Evolutionary conservation across 2,113 vertebrate genomes (phyloP).

Genomic region (Passer montanus): DNA sequence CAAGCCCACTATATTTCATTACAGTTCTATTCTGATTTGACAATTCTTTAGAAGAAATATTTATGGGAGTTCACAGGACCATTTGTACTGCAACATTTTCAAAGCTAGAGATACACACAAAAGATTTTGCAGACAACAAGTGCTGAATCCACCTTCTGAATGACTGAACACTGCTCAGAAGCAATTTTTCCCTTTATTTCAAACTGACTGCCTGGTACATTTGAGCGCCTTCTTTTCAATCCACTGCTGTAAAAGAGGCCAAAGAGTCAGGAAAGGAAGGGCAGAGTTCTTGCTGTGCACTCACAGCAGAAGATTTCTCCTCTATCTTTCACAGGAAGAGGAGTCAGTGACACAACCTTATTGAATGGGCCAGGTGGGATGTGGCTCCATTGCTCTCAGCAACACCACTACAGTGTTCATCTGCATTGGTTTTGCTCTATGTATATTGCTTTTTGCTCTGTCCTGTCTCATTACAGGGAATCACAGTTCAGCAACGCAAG

Average conservation of each 20-base stretch:
- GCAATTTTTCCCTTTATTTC: not conserved
- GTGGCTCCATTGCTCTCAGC: not conserved
- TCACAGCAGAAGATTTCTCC: not conserved
- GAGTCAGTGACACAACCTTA: accelerated
- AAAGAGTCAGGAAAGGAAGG: not conserved
- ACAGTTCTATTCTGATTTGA: not conserved
- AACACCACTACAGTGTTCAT: not conserved
- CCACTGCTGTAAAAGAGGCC: not conserved
- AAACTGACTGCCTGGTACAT: not conserved
- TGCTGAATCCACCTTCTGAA: not conserved
- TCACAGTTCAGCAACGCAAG: not conserved
- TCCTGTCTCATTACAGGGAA: not conserved
- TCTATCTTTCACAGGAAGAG: not conserved
- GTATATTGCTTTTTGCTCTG: not conserved
- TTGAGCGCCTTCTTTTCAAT: not conserved
- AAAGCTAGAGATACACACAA: not conserved
- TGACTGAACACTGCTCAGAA: not conserved
- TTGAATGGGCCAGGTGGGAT: not conserved
- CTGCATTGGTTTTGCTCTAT: not conserved
- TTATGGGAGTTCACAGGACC: not conserved
- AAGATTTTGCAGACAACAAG: not conserved
- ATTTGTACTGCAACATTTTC: not conserved
- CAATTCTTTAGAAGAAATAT: not conserved
- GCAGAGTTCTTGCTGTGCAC: not conserved
- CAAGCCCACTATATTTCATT: not conserved